phyloP scores from a whole-genome alignment of 53 echinoderm and acorn worm genomes.

The Stichopus horrens region DNA sequence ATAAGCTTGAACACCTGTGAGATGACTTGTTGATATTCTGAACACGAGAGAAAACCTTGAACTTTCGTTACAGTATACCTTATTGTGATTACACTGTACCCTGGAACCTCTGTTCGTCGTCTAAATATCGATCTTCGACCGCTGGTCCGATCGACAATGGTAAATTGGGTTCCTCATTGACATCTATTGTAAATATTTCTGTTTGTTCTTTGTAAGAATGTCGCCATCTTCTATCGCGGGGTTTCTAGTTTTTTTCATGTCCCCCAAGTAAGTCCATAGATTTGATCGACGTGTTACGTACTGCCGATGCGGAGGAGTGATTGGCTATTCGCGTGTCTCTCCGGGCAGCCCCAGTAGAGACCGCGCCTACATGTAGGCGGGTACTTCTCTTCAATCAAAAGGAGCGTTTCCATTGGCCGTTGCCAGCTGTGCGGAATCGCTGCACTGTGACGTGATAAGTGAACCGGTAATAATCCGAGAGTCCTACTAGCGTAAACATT shows the following conservation, averaged over 20 bases:
- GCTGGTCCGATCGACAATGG: not conserved
- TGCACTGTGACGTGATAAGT: conserved; percentile 31
- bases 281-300: conserved; percentile 10
- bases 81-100: not conserved
- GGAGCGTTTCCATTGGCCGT: conserved; percentile 70
- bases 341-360: not conserved
- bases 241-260: too few species aligned
- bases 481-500: conserved; percentile 36
- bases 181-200: conserved; percentile 23
- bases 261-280: not conserved
- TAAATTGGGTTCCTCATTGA: not conserved
- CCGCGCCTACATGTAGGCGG: conserved; percentile 24
- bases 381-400: conserved; percentile 61
- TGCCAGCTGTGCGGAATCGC: conserved; percentile 59
- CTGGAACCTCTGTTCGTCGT: conserved; percentile 8
- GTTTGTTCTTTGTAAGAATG: not conserved
- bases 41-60: not conserved
- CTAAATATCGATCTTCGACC: conserved; percentile 28
- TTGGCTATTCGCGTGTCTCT: not conserved
- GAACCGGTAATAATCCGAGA: conserved; percentile 24
- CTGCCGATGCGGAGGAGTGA: conserved; percentile 9
- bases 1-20: not conserved
- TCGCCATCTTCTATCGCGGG: not conserved
- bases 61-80: conserved; percentile 14
- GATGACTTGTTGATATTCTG: not conserved